Evolutionary conservation across 2,888 invertebrate genomes (phyloP).

Genomic region (Zhuqinia jingwanae): DNA sequence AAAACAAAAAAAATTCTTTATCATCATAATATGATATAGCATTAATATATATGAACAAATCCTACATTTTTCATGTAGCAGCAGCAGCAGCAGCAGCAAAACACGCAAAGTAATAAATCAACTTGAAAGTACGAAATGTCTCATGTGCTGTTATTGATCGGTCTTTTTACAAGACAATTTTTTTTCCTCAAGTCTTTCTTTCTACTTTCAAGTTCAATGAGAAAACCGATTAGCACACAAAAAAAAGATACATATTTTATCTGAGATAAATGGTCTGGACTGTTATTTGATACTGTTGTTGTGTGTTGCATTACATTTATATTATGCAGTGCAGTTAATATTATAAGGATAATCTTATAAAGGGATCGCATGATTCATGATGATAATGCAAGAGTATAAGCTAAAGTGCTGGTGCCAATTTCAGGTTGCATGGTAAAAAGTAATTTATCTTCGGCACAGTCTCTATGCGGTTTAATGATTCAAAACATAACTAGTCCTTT

Average conservation of each 20-base stretch:
- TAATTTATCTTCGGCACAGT: slow-evolving; percentile 19
- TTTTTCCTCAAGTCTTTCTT: slow-evolving; percentile 1
- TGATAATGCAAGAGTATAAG: background rate
- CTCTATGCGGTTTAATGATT: too few relatives aligned
- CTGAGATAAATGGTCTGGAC: background rate
- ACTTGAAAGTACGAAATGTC: slow-evolving; percentile 5
- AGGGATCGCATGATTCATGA: background rate
- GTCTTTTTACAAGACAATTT: too few relatives aligned
- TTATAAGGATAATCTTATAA: background rate
- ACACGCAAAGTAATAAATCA: slow-evolving; percentile 44
- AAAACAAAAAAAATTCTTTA: too few relatives aligned
- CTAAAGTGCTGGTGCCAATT: too few relatives aligned
- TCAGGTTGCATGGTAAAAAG: slow-evolving; percentile 1
- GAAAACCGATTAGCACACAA: slow-evolving; percentile 40
- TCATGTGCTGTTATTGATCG: too few relatives aligned
- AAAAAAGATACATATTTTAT: too few relatives aligned
- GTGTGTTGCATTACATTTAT: slow-evolving; percentile 4
- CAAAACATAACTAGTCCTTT: too few relatives aligned
- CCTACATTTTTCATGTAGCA: too few relatives aligned
- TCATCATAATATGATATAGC: too few relatives aligned
- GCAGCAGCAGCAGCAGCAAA: too few relatives aligned
- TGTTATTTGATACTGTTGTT: background rate
- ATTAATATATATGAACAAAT: too few relatives aligned
- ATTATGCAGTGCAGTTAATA: slow-evolving; percentile 3
- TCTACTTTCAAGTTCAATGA: background rate